Base-by-base conservation (phyloP, 2,888 invertebrate species). In the Pimpla rufipes region DNA sequence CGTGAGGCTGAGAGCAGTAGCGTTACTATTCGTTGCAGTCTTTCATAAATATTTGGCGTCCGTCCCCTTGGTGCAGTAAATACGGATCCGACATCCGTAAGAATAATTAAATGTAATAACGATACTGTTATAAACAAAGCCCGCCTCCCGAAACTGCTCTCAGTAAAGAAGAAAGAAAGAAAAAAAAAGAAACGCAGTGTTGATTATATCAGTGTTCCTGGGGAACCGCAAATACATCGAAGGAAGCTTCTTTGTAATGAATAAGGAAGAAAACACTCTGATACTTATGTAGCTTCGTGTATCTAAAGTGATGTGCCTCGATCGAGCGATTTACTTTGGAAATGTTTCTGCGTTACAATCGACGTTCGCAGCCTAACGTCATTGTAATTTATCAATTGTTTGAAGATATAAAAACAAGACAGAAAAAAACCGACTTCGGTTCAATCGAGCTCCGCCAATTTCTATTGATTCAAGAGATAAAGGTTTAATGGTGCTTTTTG, bases 401-500 rank as follows among this genome's bases (percentile, higher is more conserved):
- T 50, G 40, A 79, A 66, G 8, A 62, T 10, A 62, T 16, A 5
- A 16, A 11, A 55, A 68, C n/a, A n/a, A n/a, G 8, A 62, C 13
- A 62, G 16, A 5, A 16, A 11, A 55, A 68, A 57, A 23, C 16
- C 42, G 52, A 68, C 23, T 62, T 70, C 40, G 47, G 16, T 66
- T 68, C 40, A 23, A 67, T 50, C 76, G 67, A 50, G 37, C 55
- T 64, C 52, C 50, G 79, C 68, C 47, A 77, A 55, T 45, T 68
- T 70, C 45, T 21, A 70, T 23, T 66, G 18, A 57, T 62, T 47
- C 29, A 70, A 29, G 42, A 42, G 42, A 70, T 57, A 16, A 50
- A 64, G 64, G 67, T 73, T 84, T 59, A 84, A 82, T 74, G 79
- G 86, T 88, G 86, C 86, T 87, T 88, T 89, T 88, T 88, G 79